phyloP scores from a whole-genome alignment of 2,113 vertebrate species.

The Peromyscus polionotus region DNA sequence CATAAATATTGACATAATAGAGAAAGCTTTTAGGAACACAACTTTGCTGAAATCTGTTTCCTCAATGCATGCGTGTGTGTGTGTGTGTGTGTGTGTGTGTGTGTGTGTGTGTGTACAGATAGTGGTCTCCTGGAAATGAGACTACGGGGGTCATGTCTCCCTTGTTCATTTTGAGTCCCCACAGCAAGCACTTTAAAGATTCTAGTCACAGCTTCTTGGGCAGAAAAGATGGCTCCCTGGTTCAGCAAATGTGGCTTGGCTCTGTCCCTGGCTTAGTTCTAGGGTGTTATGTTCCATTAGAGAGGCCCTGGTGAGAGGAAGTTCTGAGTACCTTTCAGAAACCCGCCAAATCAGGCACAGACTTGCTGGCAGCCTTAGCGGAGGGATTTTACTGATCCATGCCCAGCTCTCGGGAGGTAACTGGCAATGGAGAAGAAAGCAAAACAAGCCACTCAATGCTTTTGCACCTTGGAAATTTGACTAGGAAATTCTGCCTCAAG shows the following conservation, averaged over 20 bases:
- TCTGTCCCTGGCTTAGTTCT: not conserved
- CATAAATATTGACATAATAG: not conserved
- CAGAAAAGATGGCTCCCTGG: conserved; percentile 36
- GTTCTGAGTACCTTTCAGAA: conserved; percentile 84
- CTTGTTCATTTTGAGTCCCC: not conserved
- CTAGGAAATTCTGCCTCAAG: conserved; percentile 70
- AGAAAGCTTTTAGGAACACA: conserved; percentile 8
- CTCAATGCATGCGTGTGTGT: not conserved
- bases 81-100: not conserved
- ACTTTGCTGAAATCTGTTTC: not conserved
- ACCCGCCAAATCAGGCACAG: conserved; percentile 77
- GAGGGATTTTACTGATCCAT: conserved; percentile 51
- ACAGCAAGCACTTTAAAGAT: conserved; percentile 49
- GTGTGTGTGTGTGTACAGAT: not conserved
- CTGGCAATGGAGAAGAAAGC: conserved; percentile 65
- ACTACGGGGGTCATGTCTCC: not conserved
- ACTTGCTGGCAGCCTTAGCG: conserved; percentile 73
- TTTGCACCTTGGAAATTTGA: conserved; percentile 69
- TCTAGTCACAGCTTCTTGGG: conserved; percentile 16
- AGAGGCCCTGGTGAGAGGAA: conserved; percentile 82
- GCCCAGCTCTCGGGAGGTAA: conserved; percentile 72
- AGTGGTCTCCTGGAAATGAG: conserved; percentile 1
- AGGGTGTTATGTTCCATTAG: conserved; percentile 72
- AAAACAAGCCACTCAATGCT: conserved; percentile 76
- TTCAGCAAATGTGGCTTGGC: conserved; percentile 37